phyloP scores from a whole-genome alignment of 92 coral and sea anemone genomes.

The Heliopora coerulea region DNA sequence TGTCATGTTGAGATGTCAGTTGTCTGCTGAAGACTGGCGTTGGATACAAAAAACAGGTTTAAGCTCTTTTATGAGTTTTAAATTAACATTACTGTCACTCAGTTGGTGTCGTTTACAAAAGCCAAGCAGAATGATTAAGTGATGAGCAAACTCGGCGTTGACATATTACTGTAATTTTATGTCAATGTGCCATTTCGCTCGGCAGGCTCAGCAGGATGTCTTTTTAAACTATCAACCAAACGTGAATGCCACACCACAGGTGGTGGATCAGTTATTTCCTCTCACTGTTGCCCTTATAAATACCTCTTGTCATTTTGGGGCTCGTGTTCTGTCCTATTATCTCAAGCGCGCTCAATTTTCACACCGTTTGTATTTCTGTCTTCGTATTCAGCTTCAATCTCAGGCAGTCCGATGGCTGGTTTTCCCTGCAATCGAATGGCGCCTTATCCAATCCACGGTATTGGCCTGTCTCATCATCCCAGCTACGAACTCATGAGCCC shows the following conservation, averaged over 20 bases:
- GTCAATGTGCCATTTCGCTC: conserved; percentile 39
- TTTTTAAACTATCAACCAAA: conserved; percentile 36
- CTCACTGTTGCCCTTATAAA: conserved; percentile 11
- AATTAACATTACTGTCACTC: conserved; percentile 38
- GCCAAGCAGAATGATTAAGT: conserved; percentile 38
- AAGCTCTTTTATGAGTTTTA: conserved; percentile 38
- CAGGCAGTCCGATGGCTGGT: conserved; percentile 26
- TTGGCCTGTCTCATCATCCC: conserved; percentile 39
- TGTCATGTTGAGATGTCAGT: conserved; percentile 42
- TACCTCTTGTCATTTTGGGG: conserved; percentile 7
- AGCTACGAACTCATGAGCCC: conserved; percentile 44
- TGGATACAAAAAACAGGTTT: conserved; percentile 8
- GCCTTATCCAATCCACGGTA: conserved; percentile 38
- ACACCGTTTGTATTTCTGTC: background rate
- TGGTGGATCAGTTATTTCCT: conserved; percentile 43
- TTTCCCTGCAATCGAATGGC: conserved; percentile 41
- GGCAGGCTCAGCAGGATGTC: conserved; percentile 22
- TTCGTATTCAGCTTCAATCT: conserved; percentile 5
- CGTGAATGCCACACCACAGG: conserved; percentile 40
- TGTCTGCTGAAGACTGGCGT: conserved; percentile 2
- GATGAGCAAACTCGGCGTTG: conserved; percentile 42
- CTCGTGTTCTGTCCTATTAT: conserved; percentile 5
- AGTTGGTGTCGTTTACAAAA: conserved; percentile 41
- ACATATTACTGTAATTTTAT: conserved; percentile 40
- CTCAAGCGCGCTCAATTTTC: background rate